phyloP scores from a whole-genome alignment of 2,113 vertebrate genomes.

The Oncorhynchus kisutch region DNA sequence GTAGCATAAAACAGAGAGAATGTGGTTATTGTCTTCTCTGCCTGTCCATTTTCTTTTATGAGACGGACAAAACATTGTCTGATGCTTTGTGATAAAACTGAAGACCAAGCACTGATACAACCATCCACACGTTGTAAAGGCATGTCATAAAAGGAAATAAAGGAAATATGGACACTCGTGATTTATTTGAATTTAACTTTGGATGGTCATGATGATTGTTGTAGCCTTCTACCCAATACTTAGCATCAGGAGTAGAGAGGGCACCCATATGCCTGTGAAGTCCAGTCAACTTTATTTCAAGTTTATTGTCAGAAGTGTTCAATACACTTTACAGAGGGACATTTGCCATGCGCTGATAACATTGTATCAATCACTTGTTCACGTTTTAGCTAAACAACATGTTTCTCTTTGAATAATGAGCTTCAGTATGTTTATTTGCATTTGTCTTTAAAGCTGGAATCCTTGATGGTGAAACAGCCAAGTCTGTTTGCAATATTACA shows the following conservation, averaged over 20 bases:
- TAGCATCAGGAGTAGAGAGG: too few species aligned
- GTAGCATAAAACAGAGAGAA: background rate
- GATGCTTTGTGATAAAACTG: constrained; percentile 29
- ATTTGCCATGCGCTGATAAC: background rate
- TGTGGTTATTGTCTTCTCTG: background rate
- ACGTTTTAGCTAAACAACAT: background rate
- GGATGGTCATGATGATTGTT: background rate
- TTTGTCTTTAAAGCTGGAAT: constrained; percentile 18
- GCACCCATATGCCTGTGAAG: too few species aligned
- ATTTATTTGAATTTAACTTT: constrained; percentile 8
- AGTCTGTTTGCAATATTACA: too few species aligned
- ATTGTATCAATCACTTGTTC: background rate
- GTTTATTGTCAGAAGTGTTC: too few species aligned
- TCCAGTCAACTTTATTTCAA: too few species aligned
- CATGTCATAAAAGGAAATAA: constrained; percentile 71
- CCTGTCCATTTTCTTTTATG: constrained; percentile 4
- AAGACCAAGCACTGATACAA: constrained; percentile 46
- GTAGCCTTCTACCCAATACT: too few species aligned
- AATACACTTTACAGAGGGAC: too few species aligned
- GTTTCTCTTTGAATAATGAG: constrained; percentile 12
- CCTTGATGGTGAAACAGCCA: too few species aligned
- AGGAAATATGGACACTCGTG: constrained; percentile 39
- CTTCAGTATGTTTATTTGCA: constrained; percentile 20
- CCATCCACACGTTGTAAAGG: constrained; percentile 59
- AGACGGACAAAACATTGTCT: constrained; percentile 40